These are phyloP conservation scores for Ursus arctos DNA, from an alignment of 2,113 vertebrate species.

Conservation along the genomic window DNA sequence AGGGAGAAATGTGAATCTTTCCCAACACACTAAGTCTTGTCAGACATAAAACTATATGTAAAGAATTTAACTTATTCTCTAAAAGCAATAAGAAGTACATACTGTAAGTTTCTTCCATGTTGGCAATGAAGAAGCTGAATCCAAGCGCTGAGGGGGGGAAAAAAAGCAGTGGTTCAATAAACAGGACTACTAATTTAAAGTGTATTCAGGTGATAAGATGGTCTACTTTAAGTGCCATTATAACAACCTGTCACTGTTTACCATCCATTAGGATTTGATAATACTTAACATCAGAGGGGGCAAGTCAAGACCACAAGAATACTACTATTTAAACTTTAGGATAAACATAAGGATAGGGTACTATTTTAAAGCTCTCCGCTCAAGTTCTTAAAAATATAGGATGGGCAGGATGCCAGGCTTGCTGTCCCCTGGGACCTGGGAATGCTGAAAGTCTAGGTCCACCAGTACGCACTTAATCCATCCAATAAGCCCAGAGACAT, in stretches of 20 bases:
- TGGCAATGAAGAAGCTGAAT: constrained; percentile 73
- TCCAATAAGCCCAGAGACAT: neutral
- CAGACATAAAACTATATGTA: constrained; percentile 31
- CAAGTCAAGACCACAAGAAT: neutral
- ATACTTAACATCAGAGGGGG: neutral
- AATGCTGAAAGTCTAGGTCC: neutral
- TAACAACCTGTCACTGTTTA: constrained; percentile 44
- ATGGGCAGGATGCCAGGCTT: neutral
- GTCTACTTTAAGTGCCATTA: neutral
- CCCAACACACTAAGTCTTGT: constrained; percentile 4
- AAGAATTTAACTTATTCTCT: constrained; percentile 64
- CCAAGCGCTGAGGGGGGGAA: constrained; percentile 54
- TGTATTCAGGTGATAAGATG: neutral
- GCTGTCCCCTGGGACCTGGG: neutral
- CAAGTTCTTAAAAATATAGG: constrained; percentile 44
- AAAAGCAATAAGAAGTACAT: constrained; percentile 72
- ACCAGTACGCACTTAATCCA: neutral
- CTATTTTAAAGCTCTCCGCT: constrained; percentile 38
- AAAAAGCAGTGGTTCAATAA: constrained; percentile 30
- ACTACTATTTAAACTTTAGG: constrained; percentile 44
- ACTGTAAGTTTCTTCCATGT: constrained; percentile 84
- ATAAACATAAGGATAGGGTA: constrained; percentile 21
- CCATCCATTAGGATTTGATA: neutral
- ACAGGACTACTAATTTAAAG: neutral
- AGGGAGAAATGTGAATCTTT: constrained; percentile 7